Base-by-base conservation (phyloP, 2,888 invertebrate species). In the Rosalia funebris region DNA sequence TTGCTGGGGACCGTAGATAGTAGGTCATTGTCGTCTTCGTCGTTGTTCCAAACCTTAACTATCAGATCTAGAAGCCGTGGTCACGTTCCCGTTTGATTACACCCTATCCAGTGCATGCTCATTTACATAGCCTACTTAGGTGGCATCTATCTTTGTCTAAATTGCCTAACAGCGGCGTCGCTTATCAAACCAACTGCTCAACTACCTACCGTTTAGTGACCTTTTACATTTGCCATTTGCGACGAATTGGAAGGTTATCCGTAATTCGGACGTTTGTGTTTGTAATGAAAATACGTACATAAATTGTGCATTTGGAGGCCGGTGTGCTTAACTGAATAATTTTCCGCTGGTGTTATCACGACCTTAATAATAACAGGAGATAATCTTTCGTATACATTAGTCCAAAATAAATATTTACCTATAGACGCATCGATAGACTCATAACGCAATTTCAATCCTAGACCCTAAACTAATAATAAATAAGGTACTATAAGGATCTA, bases 71-170 rank as follows among this genome's bases (percentile, higher is more conserved):
- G 44, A 12, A 11, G 44, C 25, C 20, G 25, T 17, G 34, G 47
- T 47, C 47, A 47, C 47, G 47, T 47, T 15, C 47, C 17, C 47
- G 11, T 34, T 34, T 47, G 47, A 47, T 47, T 47, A 17, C 36
- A 34, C 47, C 46, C 47, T 34, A 47, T 34, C 34, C 34, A 32
- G 17, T 47, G 47, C 14, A 17, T 47, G 32, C 34, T 17, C 32
- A 47, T 47, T 34, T 47, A 17, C 47, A 47, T 32, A 47, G 47
- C 47, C 32, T 47, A 47, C 47, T 47, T 47, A 47, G 34, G 16
- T 47, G 34, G 47, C 47, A 44, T 44, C 44, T 44, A 25, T 44
- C 44, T 25, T 44, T 11, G 19, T 46, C 31, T 11, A 16, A 32
- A 46, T 32, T 46, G 14, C 25, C 46, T 3, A 32, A 46, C 34